Percentiles rank a stretch among this genome's conserved stretches.
These are phyloP conservation scores for Hylaeus anthracinus DNA, from an alignment of 1,140 invertebrate genomes.

Conservation along the genomic window DNA sequence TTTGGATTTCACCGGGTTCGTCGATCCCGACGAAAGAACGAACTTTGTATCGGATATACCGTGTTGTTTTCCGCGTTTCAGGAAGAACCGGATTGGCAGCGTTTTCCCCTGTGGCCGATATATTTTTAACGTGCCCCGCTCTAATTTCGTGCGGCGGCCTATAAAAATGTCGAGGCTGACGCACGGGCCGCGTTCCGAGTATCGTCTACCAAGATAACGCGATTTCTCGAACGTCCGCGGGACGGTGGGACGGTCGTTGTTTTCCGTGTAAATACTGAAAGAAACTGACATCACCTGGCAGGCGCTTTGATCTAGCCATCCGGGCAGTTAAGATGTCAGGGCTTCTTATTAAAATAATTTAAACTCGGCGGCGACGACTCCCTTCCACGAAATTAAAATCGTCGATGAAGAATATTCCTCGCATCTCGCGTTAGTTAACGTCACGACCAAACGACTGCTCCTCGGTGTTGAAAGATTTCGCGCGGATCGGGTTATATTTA, in stretches of 20 bases:
- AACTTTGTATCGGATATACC: too few relatives aligned
- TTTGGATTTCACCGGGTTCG: too few relatives aligned
- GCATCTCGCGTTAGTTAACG: conserved; percentile 24
- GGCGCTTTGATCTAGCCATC: conserved; percentile 72
- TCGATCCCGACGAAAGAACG: too few relatives aligned
- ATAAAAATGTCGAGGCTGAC: conserved; percentile 72
- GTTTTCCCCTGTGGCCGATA: neutral
- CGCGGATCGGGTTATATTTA: conserved; percentile 7
- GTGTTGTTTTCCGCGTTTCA: conserved; percentile 3
- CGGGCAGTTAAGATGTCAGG: conserved; percentile 70
- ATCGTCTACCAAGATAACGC: conserved; percentile 54
- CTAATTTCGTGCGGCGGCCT: conserved; percentile 70
- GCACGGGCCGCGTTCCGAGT: conserved; percentile 54
- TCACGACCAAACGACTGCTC: conserved; percentile 12
- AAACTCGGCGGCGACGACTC: conserved; percentile 29
- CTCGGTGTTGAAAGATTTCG: neutral
- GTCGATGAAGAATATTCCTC: conserved; percentile 21
- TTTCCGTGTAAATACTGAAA: conserved; percentile 73
- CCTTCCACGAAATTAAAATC: conserved; percentile 40
- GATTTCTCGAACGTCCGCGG: conserved; percentile 32
- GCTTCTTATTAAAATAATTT: conserved; percentile 74
- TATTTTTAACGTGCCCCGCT: conserved; percentile 55
- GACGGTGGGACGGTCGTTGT: conserved; percentile 33
- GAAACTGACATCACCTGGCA: conserved; percentile 65
- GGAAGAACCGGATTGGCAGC: neutral